Evolutionary conservation across 2,888 invertebrate genomes (phyloP), one percentile per base, ranked within the genome.

Genomic region (Drosophila neotestacea): DNA sequence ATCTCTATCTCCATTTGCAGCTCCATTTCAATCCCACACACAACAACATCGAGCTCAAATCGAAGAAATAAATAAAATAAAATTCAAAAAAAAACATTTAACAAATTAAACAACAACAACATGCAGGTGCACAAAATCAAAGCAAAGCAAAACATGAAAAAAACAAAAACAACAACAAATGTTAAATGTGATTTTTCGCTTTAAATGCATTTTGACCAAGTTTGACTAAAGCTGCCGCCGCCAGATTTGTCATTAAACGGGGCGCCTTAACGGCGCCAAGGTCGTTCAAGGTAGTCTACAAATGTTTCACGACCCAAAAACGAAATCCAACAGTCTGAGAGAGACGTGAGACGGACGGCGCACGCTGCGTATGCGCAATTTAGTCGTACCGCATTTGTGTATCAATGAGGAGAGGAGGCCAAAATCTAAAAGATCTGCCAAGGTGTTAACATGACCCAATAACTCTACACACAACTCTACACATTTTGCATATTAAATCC

Each of bases 271-370:
- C 65, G 81, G 64, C 85, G 87, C 72, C 85, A 85, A 85, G 85
- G 85, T 86, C 85, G 79, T 84, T 85, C 89, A 88, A 85, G 89
- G 84, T 81, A 85, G 84, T 84, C 89, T 70, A 83, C 75, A 83
- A 76, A 79, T 74, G 69, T 78, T 69, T 56, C 34, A 78, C 59
- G 61, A 61, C 27, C 50, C 58, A 38, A 38, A 58, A 36, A 16
- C 44, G 62, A 55, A 50, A 32, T 9, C 13, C 22, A 6, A 11
- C 9, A 13, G 48, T 16, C 30, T 42, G 52, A 38, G 44, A 55
- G 52, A 38, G 44, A 55, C 38, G 56, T 67, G 64, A 48, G 52
- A 64, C 61, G 67, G 52, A 64, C 61, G 67, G 67, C 78, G 46
- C 79, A 86, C 75, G 88, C 68, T 85, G 77, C 84, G 80, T 83